Percentiles rank a stretch among this genome's conserved stretches.
Evolutionary conservation across 2,113 vertebrate genomes (phyloP).

Genomic region (Phoxinus phoxinus): DNA sequence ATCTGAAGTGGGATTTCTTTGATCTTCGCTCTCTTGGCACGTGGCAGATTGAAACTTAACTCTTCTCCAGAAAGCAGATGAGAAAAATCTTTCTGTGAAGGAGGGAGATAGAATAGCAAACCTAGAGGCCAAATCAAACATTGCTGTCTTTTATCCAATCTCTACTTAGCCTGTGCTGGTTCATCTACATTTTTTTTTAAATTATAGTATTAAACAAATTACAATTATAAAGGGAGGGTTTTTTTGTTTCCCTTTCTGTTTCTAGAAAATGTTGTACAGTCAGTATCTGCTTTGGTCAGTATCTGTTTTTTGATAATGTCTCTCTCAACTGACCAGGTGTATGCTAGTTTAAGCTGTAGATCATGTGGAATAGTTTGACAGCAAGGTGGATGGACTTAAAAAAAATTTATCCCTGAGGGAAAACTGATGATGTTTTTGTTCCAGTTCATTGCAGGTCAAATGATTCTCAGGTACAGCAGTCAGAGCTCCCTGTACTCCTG

Average conservation of each 20-base stretch:
- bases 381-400: background rate
- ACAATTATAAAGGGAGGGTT: background rate
- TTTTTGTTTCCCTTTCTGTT: slow-evolving; percentile 3
- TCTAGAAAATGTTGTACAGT: background rate
- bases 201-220: background rate
- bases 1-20: slow-evolving; percentile 38
- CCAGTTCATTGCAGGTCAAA: slow-evolving; percentile 47
- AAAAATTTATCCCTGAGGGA: background rate
- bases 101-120: background rate
- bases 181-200: slow-evolving; percentile 1
- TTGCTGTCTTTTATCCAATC: background rate
- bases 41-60: background rate
- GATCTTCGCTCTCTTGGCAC: slow-evolving; percentile 33
- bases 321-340: slow-evolving; percentile 10
- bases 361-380: background rate
- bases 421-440: background rate
- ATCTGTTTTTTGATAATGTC: slow-evolving; percentile 31
- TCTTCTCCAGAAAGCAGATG: slow-evolving; percentile 27
- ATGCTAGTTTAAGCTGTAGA: background rate
- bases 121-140: background rate
- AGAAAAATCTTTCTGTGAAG: background rate
- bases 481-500: background rate
- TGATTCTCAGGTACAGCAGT: slow-evolving; percentile 58
- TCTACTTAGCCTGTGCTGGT: background rate
- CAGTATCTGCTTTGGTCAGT: slow-evolving; percentile 38